phyloP scores from a whole-genome alignment of 1,140 invertebrate species.

The Dendrolimus kikuchii region DNA sequence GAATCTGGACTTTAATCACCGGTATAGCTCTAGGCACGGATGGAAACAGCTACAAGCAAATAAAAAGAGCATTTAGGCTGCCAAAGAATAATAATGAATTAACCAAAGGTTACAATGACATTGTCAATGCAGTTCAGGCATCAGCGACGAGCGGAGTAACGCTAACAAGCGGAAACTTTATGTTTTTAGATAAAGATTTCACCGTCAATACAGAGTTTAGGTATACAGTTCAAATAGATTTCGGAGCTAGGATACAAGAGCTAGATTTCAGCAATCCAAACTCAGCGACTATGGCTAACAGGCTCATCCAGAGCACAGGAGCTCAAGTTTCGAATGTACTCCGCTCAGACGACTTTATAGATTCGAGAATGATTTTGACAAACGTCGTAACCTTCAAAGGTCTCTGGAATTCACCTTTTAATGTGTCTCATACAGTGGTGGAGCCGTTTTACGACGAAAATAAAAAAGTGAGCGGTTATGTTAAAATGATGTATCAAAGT shows the following conservation, averaged over 20 bases:
- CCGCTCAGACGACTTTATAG: constrained; percentile 57
- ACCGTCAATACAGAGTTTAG: constrained; percentile 32
- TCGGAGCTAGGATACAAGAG: constrained; percentile 39
- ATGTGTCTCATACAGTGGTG: constrained; percentile 71
- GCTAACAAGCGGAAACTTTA: constrained; percentile 48
- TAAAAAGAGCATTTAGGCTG: constrained; percentile 38
- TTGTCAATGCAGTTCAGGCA: constrained; percentile 39
- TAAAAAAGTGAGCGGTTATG: constrained; percentile 59
- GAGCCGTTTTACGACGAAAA: constrained; percentile 74
- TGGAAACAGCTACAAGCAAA: constrained; percentile 31
- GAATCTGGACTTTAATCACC: constrained; percentile 58
- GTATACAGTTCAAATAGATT: constrained; percentile 31
- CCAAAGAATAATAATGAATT: constrained; percentile 33
- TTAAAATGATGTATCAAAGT: constrained; percentile 76
- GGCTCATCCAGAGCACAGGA: constrained; percentile 42
- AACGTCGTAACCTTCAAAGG: constrained; percentile 90
- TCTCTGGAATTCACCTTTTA: constrained; percentile 81
- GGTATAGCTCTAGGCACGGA: constrained; percentile 47
- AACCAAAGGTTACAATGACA: constrained; percentile 38
- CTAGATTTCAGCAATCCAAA: constrained; percentile 50
- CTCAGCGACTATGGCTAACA: constrained; percentile 38
- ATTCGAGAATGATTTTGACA: constrained; percentile 80
- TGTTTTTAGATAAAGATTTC: constrained; percentile 53
- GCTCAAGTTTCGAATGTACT: constrained; percentile 53
- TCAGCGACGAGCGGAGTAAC: constrained; percentile 34